Conservation (phyloP, 37 sponge, comb jelly and placozoan species). For the Amphimedon queenslandica region DNA sequence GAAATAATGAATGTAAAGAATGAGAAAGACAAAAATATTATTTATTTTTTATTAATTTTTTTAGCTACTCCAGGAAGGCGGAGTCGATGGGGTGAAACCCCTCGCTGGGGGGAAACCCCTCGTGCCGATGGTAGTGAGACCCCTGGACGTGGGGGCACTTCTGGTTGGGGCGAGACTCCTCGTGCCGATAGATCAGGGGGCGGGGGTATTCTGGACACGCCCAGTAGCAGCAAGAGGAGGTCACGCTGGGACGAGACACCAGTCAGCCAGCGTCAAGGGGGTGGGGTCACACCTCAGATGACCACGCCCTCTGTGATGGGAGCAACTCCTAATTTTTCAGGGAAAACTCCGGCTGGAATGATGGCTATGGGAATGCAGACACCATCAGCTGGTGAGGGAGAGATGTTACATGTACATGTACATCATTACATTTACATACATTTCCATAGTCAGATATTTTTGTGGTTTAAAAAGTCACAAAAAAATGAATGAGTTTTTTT, state of each 20-base stretch:
- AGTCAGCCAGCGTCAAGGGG: conserved; percentile 51
- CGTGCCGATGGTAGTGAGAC: conserved; percentile 82
- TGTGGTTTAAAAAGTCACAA: no score
- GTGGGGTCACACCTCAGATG: conserved; percentile 30
- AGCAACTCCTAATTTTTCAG: conserved; percentile 53
- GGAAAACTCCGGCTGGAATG: conserved; percentile 54
- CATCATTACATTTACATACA: not conserved
- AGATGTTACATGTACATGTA: not conserved
- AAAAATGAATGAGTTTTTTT: no score
- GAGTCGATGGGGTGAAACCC: conserved; percentile 92
- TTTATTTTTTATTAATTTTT: not conserved
- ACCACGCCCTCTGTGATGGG: conserved; percentile 44
- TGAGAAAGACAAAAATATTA: not conserved
- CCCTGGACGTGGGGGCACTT: conserved; percentile 69
- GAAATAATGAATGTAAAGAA: no score
- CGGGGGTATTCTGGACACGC: conserved; percentile 72
- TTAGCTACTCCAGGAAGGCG: conserved; percentile 18
- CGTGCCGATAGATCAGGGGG: conserved; percentile 64
- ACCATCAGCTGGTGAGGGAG: conserved; percentile 51
- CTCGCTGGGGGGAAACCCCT: conserved; percentile 92
- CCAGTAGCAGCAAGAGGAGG: conserved; percentile 61
- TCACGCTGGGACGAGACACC: conserved; percentile 99
- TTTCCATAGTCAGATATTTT: no score
- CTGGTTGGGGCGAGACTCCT: conserved; percentile 94
- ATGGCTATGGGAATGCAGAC: conserved; percentile 85